Conservation (phyloP, 2,888 invertebrate genomes). For the Vandiemenella viatica region DNA sequence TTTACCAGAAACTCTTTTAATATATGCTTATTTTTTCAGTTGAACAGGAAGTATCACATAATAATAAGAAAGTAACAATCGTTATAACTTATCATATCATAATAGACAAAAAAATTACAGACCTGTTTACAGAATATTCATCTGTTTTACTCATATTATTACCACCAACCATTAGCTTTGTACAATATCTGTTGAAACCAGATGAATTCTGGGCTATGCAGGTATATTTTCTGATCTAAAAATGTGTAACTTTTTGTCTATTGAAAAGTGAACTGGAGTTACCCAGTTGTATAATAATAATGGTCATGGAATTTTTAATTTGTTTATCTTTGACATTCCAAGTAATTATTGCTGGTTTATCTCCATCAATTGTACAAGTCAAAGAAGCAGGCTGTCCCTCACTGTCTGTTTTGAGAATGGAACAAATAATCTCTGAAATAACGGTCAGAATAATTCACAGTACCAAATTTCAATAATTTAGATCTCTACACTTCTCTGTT, state of each 20-base stretch:
- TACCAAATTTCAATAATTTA: no score
- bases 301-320: background rate
- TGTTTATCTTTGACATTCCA: background rate
- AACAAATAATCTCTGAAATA: no score
- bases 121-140: no score
- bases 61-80: no score
- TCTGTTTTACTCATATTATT: conserved; percentile 1
- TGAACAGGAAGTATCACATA: no score
- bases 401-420: no score
- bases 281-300: background rate
- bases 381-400: background rate
- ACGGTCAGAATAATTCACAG: no score
- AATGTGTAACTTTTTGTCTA: conserved; percentile 34
- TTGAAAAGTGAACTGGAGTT: background rate
- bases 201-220: conserved; percentile 48
- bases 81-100: no score
- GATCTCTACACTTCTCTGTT: no score
- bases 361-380: background rate
- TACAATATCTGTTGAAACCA: conserved; percentile 42
- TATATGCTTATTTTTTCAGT: no score
- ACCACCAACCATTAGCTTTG: conserved; percentile 51
- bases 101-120: no score
- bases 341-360: background rate
- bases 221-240: conserved; percentile 48
- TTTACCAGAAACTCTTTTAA: no score